Percentiles rank a stretch among this genome's conserved stretches.
These are phyloP conservation scores for Progne subis DNA, from an alignment of 2,113 vertebrate genomes.

Conservation along the genomic window DNA sequence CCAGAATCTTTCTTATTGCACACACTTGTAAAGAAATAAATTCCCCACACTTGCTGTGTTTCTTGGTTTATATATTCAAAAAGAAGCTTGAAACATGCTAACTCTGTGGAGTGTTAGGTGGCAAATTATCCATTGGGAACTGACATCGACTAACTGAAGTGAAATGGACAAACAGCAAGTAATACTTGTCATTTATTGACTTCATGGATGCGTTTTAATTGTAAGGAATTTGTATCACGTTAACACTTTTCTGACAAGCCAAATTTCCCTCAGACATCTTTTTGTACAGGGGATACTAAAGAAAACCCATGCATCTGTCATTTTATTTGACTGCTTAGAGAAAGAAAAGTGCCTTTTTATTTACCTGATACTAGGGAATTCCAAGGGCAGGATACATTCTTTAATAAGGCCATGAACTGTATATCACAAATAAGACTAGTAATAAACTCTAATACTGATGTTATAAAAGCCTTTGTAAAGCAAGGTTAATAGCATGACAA, in stretches of 20 bases:
- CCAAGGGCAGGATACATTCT: conserved; percentile 48
- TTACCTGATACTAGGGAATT: conserved; percentile 11
- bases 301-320: background rate
- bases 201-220: background rate
- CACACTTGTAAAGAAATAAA: background rate
- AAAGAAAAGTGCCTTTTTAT: background rate
- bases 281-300: background rate
- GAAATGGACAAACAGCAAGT: background rate
- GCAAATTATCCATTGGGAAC: background rate
- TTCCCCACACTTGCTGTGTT: background rate
- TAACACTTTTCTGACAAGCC: background rate
- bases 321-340: background rate
- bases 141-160: background rate
- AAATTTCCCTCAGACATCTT: background rate
- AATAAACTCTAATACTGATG: conserved; percentile 53
- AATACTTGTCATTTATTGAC: background rate
- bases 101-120: background rate
- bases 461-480: conserved; percentile 54
- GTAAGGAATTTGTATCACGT: background rate
- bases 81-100: background rate
- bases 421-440: conserved; percentile 29
- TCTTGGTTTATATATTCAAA: background rate
- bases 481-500: conserved; percentile 59
- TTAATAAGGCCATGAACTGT: conserved; percentile 65
- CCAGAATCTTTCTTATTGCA: background rate